Evolutionary conservation across 2,888 invertebrate genomes (phyloP).

Genomic region (Agriopis leucophaearia): DNA sequence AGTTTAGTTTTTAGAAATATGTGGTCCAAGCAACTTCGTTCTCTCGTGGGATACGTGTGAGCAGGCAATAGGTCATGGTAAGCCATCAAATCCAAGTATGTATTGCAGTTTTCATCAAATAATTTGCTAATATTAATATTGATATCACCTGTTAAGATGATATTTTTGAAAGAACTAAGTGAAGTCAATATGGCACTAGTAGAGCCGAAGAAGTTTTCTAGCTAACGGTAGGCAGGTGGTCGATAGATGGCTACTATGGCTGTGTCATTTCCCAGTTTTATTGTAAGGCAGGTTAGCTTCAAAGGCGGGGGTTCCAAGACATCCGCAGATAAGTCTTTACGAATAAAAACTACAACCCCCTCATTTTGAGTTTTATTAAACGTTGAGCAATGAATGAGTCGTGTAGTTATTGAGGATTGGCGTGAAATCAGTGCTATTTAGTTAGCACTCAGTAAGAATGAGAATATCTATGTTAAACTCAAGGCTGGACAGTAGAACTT

Average conservation of each 20-base stretch:
- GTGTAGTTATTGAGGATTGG: background rate
- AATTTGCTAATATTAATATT: conserved; percentile 8
- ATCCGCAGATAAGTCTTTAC: background rate
- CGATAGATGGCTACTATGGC: conserved; percentile 13
- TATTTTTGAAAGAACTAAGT: conserved; percentile 1
- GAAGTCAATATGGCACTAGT: background rate
- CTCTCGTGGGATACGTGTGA: conserved; percentile 2
- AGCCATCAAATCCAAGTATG: conserved; percentile 2
- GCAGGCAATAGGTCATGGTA: conserved; percentile 8
- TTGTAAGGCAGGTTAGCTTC: conserved; percentile 7
- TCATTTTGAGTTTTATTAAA: conserved; percentile 7
- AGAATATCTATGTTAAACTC: background rate
- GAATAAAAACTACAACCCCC: conserved; percentile 2
- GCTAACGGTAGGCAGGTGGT: conserved; percentile 4
- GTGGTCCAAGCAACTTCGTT: conserved; percentile 14
- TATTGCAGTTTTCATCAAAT: background rate
- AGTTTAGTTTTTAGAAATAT: conserved; percentile 11
- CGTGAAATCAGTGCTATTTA: background rate
- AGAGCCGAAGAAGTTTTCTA: background rate
- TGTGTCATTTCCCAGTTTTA: background rate
- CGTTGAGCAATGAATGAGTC: background rate
- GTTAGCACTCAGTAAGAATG: background rate
- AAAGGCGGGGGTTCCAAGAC: conserved; percentile 1
- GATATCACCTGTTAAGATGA: conserved; percentile 8
- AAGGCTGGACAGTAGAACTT: background rate